phyloP scores from a whole-genome alignment of 2,888 invertebrate genomes.

The Agrenia bidenticulata region DNA sequence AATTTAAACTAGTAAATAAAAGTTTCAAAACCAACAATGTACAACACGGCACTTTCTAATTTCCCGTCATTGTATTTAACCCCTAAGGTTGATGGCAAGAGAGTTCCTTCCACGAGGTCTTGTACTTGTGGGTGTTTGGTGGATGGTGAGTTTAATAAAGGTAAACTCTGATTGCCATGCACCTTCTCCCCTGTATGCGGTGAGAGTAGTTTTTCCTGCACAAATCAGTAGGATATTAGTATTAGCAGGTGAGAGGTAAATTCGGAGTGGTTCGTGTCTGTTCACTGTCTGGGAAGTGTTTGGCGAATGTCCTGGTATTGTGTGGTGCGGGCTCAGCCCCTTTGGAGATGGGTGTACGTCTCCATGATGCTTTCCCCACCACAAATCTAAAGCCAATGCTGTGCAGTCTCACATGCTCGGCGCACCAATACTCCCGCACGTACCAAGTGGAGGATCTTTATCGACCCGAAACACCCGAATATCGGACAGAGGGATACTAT shows the following conservation, averaged over 20 bases:
- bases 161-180: too few relatives aligned
- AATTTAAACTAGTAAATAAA: too few relatives aligned
- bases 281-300: slow-evolving; percentile 29
- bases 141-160: too few relatives aligned
- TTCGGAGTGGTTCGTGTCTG: neutral
- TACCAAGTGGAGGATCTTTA: slow-evolving; percentile 48
- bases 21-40: too few relatives aligned
- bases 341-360: slow-evolving; percentile 9
- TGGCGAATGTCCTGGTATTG: slow-evolving; percentile 31
- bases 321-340: slow-evolving; percentile 12
- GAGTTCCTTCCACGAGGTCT: too few relatives aligned
- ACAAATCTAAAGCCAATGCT: slow-evolving; percentile 15
- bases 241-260: neutral
- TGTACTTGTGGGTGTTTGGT: too few relatives aligned
- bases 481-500: slow-evolving; percentile 26
- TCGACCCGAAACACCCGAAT: slow-evolving; percentile 45
- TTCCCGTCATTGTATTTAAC: too few relatives aligned
- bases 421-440: slow-evolving; percentile 40
- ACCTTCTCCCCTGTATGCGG: too few relatives aligned
- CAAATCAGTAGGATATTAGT: too few relatives aligned
- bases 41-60: too few relatives aligned
- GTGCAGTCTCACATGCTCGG: slow-evolving; percentile 26
- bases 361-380: slow-evolving; percentile 45
- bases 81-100: too few relatives aligned
- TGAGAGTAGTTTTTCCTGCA: too few relatives aligned